Conservation (phyloP, 2,888 invertebrate species). For the Cryptus viduatorius region DNA sequence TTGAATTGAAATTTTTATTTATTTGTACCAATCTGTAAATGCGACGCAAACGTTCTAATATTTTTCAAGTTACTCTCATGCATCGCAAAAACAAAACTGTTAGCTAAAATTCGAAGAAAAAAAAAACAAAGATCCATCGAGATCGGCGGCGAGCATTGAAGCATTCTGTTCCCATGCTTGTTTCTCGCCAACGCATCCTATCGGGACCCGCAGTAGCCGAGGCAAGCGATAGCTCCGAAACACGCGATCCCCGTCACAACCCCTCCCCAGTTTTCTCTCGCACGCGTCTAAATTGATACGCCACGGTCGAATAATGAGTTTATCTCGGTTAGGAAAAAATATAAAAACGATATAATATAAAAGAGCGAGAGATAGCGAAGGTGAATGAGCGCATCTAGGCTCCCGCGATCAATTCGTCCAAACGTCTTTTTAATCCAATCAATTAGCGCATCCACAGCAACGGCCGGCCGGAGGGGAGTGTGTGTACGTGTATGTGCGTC, state of each 20-base stretch:
- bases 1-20: neutral
- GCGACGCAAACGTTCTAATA: neutral
- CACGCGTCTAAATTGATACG: constrained; percentile 63
- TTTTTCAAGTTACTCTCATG: neutral
- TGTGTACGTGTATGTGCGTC: constrained; percentile 1
- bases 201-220: constrained; percentile 41
- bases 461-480: constrained; percentile 46
- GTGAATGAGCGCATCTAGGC: constrained; percentile 20
- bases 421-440: constrained; percentile 84
- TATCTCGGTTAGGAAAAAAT: constrained; percentile 59
- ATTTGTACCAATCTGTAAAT: neutral
- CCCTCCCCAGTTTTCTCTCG: constrained; percentile 32
- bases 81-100: neutral
- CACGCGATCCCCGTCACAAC: constrained; percentile 60
- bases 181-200: constrained; percentile 53
- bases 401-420: constrained; percentile 79
- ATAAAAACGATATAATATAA: constrained; percentile 61
- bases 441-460: constrained; percentile 76
- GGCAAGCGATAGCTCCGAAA: constrained; percentile 52
- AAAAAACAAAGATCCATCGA: constrained; percentile 27
- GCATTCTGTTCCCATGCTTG: constrained; percentile 47
- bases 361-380: constrained; percentile 31
- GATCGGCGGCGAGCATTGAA: neutral
- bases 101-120: neutral
- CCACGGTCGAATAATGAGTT: constrained; percentile 67